Evolutionary conservation across 92 coral and sea anemone species (phyloP).

Genomic region (Actinostola sp.): DNA sequence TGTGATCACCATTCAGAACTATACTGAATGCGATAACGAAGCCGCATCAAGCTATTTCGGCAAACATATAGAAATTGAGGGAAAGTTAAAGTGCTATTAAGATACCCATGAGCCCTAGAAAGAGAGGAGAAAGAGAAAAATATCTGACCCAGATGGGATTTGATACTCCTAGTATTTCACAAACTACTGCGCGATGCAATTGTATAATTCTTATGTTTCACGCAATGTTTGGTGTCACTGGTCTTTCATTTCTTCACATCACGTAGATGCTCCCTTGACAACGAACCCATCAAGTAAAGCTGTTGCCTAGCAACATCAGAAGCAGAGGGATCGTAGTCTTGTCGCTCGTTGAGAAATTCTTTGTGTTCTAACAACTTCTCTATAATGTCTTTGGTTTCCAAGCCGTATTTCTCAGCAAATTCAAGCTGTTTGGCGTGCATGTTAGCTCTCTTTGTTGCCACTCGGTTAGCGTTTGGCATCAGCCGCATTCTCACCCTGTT

Average conservation of each 20-base stretch:
- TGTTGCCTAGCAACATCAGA: slow-evolving; percentile 46
- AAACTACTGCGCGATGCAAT: no score
- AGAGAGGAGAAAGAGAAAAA: no score
- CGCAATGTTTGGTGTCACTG: neutral
- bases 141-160: no score
- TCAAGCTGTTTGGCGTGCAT: slow-evolving; percentile 65
- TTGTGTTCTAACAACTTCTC: slow-evolving; percentile 23
- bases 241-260: neutral
- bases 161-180: no score
- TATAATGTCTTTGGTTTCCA: slow-evolving; percentile 49
- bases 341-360: slow-evolving; percentile 10
- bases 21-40: no score
- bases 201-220: neutral
- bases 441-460: slow-evolving; percentile 49
- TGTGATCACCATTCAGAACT: no score
- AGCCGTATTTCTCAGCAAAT: slow-evolving; percentile 57
- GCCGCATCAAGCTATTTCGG: no score
- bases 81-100: no score
- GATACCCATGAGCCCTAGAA: no score
- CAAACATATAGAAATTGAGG: no score
- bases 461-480: slow-evolving; percentile 64
- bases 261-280: slow-evolving; percentile 47
- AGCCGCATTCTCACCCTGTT: slow-evolving; percentile 26
- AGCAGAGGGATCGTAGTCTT: slow-evolving; percentile 16
- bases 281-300: slow-evolving; percentile 71